phyloP scores from a whole-genome alignment of 2,797 vertebrate genomes.

The Ciconia nigra region DNA sequence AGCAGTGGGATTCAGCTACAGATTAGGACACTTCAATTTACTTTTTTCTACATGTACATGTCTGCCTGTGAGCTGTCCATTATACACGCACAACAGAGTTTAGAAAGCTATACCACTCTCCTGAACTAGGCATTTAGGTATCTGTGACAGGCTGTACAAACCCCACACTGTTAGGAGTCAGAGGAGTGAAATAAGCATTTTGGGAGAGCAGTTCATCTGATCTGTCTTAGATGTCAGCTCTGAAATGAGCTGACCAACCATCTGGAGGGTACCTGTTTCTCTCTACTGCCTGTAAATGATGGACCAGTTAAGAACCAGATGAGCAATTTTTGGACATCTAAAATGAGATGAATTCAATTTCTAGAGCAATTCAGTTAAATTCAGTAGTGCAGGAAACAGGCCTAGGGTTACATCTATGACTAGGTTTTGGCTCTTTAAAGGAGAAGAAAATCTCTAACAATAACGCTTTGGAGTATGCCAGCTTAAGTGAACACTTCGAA shows the following conservation, averaged over 20 bases:
- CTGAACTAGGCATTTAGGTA: not conserved
- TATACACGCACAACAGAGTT: not conserved
- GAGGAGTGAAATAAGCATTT: not conserved
- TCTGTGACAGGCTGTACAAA: not conserved
- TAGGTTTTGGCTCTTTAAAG: not conserved
- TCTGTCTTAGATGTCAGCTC: not conserved
- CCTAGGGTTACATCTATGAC: not conserved
- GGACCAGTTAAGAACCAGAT: not conserved
- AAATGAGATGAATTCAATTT: not conserved
- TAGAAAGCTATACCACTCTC: not conserved
- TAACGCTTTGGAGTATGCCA: not conserved
- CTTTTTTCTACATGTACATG: not conserved
- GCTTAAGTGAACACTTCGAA: not conserved
- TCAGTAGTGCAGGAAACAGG: not conserved
- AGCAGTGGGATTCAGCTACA: not conserved
- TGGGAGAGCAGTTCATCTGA: not conserved
- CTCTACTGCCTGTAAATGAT: not conserved
- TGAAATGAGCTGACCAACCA: not conserved
- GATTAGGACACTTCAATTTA: not conserved
- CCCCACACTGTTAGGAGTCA: not conserved
- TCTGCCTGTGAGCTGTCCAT: not conserved
- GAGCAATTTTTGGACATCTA: not conserved
- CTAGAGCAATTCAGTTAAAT: not conserved
- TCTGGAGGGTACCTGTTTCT: not conserved
- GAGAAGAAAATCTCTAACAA: not conserved